Percentiles rank a stretch among this genome's conserved stretches.
These are phyloP conservation scores for Philhelius pedissequus DNA, from an alignment of 2,888 invertebrate species.

Conservation along the genomic window DNA sequence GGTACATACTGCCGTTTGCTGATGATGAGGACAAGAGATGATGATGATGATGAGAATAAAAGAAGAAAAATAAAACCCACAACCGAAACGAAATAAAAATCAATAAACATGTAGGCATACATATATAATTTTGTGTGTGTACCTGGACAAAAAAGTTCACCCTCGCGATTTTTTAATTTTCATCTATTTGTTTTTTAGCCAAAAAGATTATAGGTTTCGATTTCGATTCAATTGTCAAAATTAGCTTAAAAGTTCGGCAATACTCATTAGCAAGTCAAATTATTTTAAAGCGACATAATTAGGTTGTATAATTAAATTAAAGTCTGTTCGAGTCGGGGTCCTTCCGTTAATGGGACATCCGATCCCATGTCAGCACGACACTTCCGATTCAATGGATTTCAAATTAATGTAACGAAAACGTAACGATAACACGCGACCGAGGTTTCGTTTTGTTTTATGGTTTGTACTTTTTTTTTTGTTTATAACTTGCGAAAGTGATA, in stretches of 20 bases:
- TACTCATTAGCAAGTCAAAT: conserved; percentile 49
- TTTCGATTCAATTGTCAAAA: background rate
- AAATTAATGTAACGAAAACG: conserved; percentile 29
- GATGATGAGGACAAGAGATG: conserved; percentile 54
- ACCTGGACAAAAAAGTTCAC: conserved; percentile 60
- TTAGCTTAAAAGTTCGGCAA: background rate
- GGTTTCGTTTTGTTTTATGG: background rate
- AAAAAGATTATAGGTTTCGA: conserved; percentile 21
- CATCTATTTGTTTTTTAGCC: background rate
- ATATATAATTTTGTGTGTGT: conserved; percentile 66
- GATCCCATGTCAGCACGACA: conserved; percentile 46
- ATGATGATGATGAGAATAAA: conserved; percentile 65
- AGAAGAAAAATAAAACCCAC: conserved; percentile 64
- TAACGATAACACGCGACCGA: conserved; percentile 43
- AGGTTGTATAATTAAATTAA: conserved; percentile 39
- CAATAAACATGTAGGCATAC: conserved; percentile 69
- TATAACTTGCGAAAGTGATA: conserved; percentile 16
- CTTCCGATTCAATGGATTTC: conserved; percentile 24
- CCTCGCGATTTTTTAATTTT: conserved; percentile 37
- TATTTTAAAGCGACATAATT: conserved; percentile 52
- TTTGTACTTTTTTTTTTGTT: conserved; percentile 6
- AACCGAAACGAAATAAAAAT: conserved; percentile 69
- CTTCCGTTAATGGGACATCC: conserved; percentile 8
- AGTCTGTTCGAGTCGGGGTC: background rate
- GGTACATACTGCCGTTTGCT: conserved; percentile 4